These are phyloP conservation scores for Porites rus DNA, from an alignment of 92 coral and sea anemone genomes.

Conservation along the genomic window DNA sequence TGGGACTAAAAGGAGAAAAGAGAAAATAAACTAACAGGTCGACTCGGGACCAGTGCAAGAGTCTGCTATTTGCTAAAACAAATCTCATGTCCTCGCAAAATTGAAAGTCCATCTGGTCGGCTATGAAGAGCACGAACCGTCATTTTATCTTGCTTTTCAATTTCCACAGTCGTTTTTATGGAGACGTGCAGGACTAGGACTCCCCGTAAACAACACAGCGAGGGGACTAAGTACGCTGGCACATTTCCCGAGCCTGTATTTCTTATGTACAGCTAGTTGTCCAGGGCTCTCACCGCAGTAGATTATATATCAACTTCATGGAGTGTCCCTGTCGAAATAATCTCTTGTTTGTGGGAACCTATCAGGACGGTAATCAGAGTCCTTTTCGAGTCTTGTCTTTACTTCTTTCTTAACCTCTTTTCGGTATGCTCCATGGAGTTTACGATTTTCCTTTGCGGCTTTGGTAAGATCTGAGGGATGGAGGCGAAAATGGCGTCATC, in stretches of 20 bases:
- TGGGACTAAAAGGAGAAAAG: not conserved
- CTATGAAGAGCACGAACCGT: conserved; percentile 19
- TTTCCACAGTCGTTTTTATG: not conserved
- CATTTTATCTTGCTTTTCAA: conserved; percentile 30
- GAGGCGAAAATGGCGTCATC: not conserved
- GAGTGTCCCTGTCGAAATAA: conserved; percentile 77
- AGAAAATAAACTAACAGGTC: conserved; percentile 3
- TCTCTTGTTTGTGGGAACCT: conserved; percentile 89
- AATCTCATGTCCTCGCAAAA: conserved; percentile 12
- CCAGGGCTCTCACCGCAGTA: not conserved
- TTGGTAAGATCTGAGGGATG: conserved; percentile 67
- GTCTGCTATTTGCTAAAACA: not conserved
- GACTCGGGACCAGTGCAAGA: conserved; percentile 18
- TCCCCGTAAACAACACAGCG: not conserved
- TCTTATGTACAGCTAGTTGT: not conserved
- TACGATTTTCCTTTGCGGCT: conserved; percentile 76
- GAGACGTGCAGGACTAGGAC: not conserved
- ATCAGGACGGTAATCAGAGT: conserved; percentile 86
- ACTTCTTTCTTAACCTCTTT: conserved; percentile 87
- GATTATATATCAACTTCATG: not conserved
- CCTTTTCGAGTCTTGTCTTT: conserved; percentile 77
- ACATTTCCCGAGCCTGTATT: not conserved
- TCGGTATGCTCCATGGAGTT: conserved; percentile 79
- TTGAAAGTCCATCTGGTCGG: conserved; percentile 34
- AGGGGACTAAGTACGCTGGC: conserved; percentile 6